These are phyloP conservation scores for Decapterus maruadsi DNA, from an alignment of 2,797 vertebrate genomes.

Conservation along the genomic window DNA sequence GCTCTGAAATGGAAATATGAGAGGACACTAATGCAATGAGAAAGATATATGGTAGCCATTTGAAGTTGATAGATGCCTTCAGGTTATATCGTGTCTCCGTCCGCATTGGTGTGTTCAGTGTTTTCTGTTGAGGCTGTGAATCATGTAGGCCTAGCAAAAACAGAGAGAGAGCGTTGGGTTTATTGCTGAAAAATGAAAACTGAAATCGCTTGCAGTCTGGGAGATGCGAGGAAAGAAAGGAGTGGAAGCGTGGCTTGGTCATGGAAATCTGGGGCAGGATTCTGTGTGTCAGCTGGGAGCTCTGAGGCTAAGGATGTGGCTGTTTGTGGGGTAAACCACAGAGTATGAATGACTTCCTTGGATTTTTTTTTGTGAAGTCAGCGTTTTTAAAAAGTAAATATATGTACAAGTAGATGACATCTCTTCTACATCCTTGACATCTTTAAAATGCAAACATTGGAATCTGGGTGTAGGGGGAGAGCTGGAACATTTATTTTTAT, in stretches of 20 bases:
- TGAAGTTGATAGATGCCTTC: conserved; percentile 45
- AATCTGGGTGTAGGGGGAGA: not conserved
- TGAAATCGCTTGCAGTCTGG: conserved; percentile 1
- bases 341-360: not conserved
- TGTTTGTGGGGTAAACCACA: not conserved
- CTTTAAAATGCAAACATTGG: not conserved
- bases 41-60: conserved; percentile 38
- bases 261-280: not conserved
- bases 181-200: conserved; percentile 15
- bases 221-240: not conserved
- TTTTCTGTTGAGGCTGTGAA: conserved; percentile 20
- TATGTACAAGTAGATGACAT: not conserved
- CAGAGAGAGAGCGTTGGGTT: not conserved
- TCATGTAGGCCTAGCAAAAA: conserved; percentile 10
- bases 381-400: not conserved
- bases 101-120: conserved; percentile 10
- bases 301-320: conserved; percentile 1
- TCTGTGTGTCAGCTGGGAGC: not conserved
- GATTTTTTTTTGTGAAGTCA: not conserved
- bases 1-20: conserved; percentile 45
- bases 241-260: not conserved
- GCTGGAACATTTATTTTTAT: not conserved
- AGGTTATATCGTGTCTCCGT: conserved; percentile 20
- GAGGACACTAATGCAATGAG: conserved; percentile 27
- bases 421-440: not conserved